Evolutionary conservation across 2,797 vertebrate species (phyloP), one percentile per base, ranked within the genome.

Genomic region (Myotis findleyi): DNA sequence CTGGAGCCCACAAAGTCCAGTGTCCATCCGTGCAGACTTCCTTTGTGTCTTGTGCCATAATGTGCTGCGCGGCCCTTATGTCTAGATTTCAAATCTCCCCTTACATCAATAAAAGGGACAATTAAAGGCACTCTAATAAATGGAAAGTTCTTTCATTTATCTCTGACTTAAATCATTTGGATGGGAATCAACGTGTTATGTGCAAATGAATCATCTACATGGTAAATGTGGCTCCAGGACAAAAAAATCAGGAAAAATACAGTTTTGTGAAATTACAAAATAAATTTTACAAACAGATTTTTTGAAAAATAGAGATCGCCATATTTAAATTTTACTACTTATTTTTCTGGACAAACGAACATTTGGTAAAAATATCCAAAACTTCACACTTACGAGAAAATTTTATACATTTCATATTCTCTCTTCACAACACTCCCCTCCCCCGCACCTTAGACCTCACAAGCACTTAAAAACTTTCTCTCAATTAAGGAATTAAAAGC

Each of bases 401-500:
- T 71, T 75, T 89, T 33, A 59, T 51, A 51, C 44, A 38, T 77
- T 57, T 82, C 69, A 38, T 49, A 44, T 73, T 89, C 73, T 80
- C 38, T 27, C 66, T 55, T 84, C 71, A 23, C 71, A 64, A 55
- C 7, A 2, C 82, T 16, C 25, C 36, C 25, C 20, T n/a, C 23
- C 36, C 25, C 25, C 7, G 20, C 59, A 38, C 79, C 71, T 36
- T 25, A n/a, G 55, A 23, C 93, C 93, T 96, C 89, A 83, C 12
- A 72, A 77, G 81, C 68, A 64, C 82, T 89, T 96, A 49, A 93
- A 94, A 98, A 97, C 87, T 96, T 94, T 53, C 57, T 75, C 90
- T 87, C 97, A 66, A 94, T 95, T 97, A 97, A 96, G 87, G 96
- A 97, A 97, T 33, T 81, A 94, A 97, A 97, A 97, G 94, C 93